A percentile compares a stretch with the other conserved stretches of the same genome.
Evolutionary conservation across 2,797 vertebrate species (phyloP).

Genomic region (Carcharodon carcharias): DNA sequence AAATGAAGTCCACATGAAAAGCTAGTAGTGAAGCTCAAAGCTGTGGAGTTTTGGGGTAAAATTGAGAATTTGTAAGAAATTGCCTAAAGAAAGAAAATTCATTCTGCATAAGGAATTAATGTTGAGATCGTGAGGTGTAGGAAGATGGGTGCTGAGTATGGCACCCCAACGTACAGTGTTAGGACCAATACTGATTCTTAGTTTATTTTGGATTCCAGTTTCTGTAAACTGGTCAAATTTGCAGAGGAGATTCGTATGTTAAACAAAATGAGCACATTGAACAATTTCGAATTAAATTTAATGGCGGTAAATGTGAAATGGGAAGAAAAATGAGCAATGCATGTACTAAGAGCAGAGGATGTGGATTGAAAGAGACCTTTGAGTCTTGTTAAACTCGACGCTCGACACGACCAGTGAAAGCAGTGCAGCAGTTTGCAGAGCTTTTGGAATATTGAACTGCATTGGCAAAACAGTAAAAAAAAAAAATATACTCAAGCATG

Average conservation of each 20-base stretch:
- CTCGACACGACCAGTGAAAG: background rate
- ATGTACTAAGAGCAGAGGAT: background rate
- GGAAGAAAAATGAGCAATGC: too few relatives aligned
- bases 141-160: background rate
- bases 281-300: background rate
- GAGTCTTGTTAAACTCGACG: background rate
- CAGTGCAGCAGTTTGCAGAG: background rate
- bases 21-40: background rate
- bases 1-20: background rate
- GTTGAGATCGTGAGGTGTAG: background rate
- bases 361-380: background rate
- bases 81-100: background rate
- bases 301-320: background rate
- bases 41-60: too few relatives aligned
- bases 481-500: background rate
- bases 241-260: too few relatives aligned
- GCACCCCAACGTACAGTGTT: background rate
- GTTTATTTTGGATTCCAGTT: background rate
- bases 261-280: background rate
- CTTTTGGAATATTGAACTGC: background rate
- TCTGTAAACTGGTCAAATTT: background rate
- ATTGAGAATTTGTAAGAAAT: background rate
- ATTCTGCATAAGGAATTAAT: background rate
- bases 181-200: background rate
- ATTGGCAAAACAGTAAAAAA: background rate